Percentiles rank a stretch among this genome's conserved stretches.
Evolutionary conservation across 2,888 invertebrate species (phyloP).

Genomic region (Acleris emargana): DNA sequence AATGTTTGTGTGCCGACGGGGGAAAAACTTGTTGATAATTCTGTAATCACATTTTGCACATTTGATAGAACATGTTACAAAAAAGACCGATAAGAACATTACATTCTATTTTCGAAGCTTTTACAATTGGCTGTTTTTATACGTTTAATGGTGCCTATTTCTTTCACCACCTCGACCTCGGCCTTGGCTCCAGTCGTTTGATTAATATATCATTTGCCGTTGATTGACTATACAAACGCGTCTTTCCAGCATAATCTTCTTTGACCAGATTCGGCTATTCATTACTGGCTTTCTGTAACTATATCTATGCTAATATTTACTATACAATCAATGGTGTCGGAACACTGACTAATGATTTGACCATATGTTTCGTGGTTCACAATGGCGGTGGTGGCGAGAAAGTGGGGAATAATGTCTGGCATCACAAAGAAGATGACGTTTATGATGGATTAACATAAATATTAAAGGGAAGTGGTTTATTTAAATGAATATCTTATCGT

Average conservation of each 20-base stretch:
- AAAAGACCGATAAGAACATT: no score
- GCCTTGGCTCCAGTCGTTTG: slow-evolving; percentile 47
- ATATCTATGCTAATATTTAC: slow-evolving; percentile 49
- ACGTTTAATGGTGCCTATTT: slow-evolving; percentile 43
- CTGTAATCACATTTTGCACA: no score
- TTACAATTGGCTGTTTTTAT: background rate
- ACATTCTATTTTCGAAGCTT: no score
- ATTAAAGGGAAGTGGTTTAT: slow-evolving; percentile 8
- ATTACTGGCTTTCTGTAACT: slow-evolving; percentile 41
- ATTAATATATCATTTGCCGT: slow-evolving; percentile 25
- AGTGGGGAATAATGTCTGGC: slow-evolving; percentile 53
- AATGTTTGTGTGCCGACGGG: no score
- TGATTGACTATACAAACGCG: slow-evolving; percentile 37
- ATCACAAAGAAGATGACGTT: slow-evolving; percentile 49
- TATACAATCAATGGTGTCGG: slow-evolving; percentile 46
- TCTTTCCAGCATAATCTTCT: slow-evolving; percentile 29
- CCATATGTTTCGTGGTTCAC: slow-evolving; percentile 42
- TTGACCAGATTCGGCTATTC: slow-evolving; percentile 40
- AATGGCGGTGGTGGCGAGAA: slow-evolving; percentile 51
- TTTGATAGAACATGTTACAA: no score
- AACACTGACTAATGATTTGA: slow-evolving; percentile 48
- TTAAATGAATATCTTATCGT: background rate
- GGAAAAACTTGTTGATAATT: no score
- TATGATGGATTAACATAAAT: slow-evolving; percentile 52
- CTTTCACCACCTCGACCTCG: slow-evolving; percentile 47